A percentile compares a stretch with the other conserved stretches of the same genome.
phyloP scores from a whole-genome alignment of 2,797 vertebrate species.

The Poeciliopsis infans region DNA sequence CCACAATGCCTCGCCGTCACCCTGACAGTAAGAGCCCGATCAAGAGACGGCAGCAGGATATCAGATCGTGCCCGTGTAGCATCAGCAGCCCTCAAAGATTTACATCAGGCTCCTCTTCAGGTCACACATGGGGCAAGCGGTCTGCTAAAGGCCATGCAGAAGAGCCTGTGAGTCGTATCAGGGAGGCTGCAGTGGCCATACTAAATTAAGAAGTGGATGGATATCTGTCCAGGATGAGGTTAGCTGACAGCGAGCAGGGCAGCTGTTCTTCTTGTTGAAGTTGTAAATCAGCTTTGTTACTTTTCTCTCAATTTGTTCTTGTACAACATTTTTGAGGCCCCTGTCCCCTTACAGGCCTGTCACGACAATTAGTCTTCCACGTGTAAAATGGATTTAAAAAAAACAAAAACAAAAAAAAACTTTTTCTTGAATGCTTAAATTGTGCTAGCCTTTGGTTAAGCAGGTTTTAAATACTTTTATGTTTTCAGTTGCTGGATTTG shows the following conservation, averaged over 20 bases:
- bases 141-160: constrained; percentile 46
- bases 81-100: constrained; percentile 59
- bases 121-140: constrained; percentile 54
- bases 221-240: constrained; percentile 66
- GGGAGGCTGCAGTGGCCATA: constrained; percentile 64
- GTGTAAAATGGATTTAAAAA: neutral
- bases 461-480: neutral
- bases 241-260: constrained; percentile 71
- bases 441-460: neutral
- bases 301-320: constrained; percentile 44
- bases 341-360: neutral
- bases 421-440: neutral
- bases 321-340: constrained; percentile 29
- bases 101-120: constrained; percentile 58
- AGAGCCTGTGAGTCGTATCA: constrained; percentile 38
- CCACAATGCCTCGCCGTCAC: constrained; percentile 58
- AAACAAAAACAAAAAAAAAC: too few species aligned
- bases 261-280: constrained; percentile 75
- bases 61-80: constrained; percentile 70
- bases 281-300: constrained; percentile 73
- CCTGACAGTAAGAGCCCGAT: constrained; percentile 63
- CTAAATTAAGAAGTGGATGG: constrained; percentile 78
- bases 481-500: neutral
- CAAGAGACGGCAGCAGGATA: constrained; percentile 63
- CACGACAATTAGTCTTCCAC: neutral